phyloP scores from a whole-genome alignment of 2,113 vertebrate genomes.

The Plecotus auritus region DNA sequence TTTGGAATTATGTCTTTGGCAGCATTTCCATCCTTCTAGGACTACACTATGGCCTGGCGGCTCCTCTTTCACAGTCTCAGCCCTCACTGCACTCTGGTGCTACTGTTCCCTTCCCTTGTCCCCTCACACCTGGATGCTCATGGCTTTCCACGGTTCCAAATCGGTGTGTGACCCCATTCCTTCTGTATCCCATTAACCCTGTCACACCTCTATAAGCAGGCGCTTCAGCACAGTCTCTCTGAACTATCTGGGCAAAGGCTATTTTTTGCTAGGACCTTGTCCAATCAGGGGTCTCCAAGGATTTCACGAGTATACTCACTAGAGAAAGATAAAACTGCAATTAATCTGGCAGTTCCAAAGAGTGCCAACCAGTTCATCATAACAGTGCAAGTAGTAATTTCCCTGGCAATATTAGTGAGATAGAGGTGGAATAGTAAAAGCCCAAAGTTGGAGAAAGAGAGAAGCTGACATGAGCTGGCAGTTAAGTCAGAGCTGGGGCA shows the following conservation, averaged over 20 bases:
- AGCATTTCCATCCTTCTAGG: neutral
- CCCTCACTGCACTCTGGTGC: neutral
- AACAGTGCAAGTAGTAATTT: neutral
- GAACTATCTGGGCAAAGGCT: neutral
- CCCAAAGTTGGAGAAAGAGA: neutral
- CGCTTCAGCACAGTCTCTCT: neutral
- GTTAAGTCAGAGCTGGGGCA: neutral
- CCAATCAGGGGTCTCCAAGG: neutral
- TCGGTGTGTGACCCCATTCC: neutral
- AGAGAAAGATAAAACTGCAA: neutral
- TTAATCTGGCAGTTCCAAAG: neutral
- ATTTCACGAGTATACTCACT: neutral
- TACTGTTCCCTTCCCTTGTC: neutral
- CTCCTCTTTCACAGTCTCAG: neutral
- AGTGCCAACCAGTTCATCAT: neutral
- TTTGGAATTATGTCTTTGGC: neutral
- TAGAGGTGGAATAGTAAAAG: neutral
- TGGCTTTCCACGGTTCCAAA: neutral
- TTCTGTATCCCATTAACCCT: neutral
- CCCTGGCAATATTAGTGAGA: neutral
- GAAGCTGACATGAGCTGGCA: neutral
- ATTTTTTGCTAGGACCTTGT: neutral
- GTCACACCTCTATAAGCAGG: neutral
- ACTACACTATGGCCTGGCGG: fast-evolving
- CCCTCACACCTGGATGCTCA: neutral